These are phyloP conservation scores for Oligia fasciuncula DNA, from an alignment of 2,888 invertebrate genomes.

Conservation along the genomic window DNA sequence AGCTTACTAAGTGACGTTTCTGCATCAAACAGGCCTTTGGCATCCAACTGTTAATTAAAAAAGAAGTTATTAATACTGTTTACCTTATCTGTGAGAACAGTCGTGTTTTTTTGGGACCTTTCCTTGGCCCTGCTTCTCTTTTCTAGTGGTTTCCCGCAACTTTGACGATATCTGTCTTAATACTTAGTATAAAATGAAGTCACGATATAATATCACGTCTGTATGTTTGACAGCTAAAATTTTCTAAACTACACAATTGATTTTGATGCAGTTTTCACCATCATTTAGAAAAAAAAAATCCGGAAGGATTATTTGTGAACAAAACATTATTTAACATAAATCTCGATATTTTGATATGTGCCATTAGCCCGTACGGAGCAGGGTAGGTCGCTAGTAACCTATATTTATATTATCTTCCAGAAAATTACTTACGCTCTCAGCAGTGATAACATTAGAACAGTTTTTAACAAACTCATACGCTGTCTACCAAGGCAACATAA, in stretches of 20 bases:
- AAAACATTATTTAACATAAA: not conserved
- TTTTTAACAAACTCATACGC: not conserved
- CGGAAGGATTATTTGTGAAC: not conserved
- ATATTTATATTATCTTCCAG: not conserved
- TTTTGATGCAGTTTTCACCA: not conserved
- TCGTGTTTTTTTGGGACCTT: not conserved
- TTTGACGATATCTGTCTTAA: not conserved
- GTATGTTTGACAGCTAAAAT: not conserved
- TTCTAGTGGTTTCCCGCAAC: not conserved
- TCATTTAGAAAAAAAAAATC: not conserved
- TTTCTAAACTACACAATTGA: not conserved
- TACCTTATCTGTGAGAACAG: not conserved
- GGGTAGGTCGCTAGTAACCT: not conserved
- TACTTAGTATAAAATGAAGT: not conserved
- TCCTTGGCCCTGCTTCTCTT: not conserved
- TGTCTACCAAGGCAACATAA: not conserved
- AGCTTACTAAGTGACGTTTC: constrained; percentile 44
- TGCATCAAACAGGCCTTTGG: constrained; percentile 55
- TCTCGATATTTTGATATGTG: not conserved
- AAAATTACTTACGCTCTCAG: not conserved
- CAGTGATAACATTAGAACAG: no score
- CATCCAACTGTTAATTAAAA: constrained; percentile 54
- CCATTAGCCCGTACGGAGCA: not conserved
- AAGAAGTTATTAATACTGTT: not conserved
- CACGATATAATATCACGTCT: not conserved